phyloP scores from a whole-genome alignment of 2,888 invertebrate genomes.

The Chrysopilus asiliformis region DNA sequence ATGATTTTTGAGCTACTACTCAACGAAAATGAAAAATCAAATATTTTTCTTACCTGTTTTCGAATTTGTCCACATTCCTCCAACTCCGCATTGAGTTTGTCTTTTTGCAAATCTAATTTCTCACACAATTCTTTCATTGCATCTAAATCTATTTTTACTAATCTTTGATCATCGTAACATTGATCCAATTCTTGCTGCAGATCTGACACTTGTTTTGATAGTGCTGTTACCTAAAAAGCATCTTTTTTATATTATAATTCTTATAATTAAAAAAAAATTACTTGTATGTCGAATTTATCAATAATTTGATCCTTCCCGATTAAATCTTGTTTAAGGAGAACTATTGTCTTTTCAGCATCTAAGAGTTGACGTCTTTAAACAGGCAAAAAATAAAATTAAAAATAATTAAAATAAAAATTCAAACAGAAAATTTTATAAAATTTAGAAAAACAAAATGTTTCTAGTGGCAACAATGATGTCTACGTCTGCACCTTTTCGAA shows the following conservation, averaged over 20 bases:
- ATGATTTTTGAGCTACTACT: conserved; percentile 1
- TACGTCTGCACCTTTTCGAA: background rate
- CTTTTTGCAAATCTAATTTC: conserved; percentile 53
- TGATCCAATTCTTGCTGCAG: conserved; percentile 52
- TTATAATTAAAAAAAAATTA: conserved; percentile 2
- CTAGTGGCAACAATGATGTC: background rate
- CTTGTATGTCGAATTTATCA: conserved; percentile 42
- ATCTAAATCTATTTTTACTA: conserved; percentile 46
- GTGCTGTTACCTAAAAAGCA: conserved; percentile 25
- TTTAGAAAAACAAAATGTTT: conserved; percentile 1
- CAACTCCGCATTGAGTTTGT: conserved; percentile 44
- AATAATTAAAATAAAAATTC: conserved; percentile 9
- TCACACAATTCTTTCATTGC: conserved; percentile 46
- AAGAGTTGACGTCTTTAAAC: conserved; percentile 34
- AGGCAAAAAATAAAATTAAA: conserved; percentile 6
- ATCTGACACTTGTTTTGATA: conserved; percentile 44
- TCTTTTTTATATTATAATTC: background rate
- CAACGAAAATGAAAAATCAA: conserved; percentile 11
- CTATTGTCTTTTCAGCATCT: conserved; percentile 44
- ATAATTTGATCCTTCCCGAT: conserved; percentile 41
- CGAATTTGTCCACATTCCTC: conserved; percentile 38
- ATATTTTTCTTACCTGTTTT: conserved; percentile 27
- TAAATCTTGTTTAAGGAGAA: conserved; percentile 50
- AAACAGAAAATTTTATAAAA: conserved; percentile 13
- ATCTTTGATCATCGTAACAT: conserved; percentile 42